phyloP scores from a whole-genome alignment of 2,113 vertebrate genomes.

The Picathartes gymnocephalus region DNA sequence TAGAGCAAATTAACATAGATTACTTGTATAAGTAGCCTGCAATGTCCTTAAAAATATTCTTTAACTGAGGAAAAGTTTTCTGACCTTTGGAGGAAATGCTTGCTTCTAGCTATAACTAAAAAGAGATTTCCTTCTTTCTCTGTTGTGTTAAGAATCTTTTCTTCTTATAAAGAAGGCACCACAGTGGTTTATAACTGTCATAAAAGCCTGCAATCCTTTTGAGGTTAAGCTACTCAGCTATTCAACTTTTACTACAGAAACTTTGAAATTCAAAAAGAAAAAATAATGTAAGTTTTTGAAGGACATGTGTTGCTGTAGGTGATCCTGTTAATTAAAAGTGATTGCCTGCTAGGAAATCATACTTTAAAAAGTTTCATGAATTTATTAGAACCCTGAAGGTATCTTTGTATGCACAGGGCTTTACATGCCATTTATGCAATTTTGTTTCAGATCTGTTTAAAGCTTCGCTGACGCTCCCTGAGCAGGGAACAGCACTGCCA shows the following conservation, averaged over 20 bases:
- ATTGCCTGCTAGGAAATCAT: constrained; percentile 87
- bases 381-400: constrained; percentile 85
- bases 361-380: constrained; percentile 84
- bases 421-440: constrained; percentile 80
- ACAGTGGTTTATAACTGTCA: constrained; percentile 85
- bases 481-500: constrained; percentile 68
- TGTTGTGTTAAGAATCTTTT: constrained; percentile 85
- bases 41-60: constrained; percentile 81
- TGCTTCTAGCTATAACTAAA: constrained; percentile 85
- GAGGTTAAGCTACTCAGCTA: constrained; percentile 86
- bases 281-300: constrained; percentile 90
- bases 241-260: constrained; percentile 87
- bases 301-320: constrained; percentile 88
- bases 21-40: constrained; percentile 72
- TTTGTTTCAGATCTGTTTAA: constrained; percentile 84
- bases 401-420: constrained; percentile 83
- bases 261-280: constrained; percentile 89
- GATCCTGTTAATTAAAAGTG: constrained; percentile 88
- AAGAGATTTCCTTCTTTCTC: constrained; percentile 83
- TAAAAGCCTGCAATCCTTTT: constrained; percentile 86
- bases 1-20: constrained; percentile 71
- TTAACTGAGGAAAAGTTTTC: constrained; percentile 83
- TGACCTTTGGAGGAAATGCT: constrained; percentile 86
- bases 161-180: constrained; percentile 86
- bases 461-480: constrained; percentile 73